A percentile compares a stretch with the other conserved stretches of the same genome.
phyloP scores from a whole-genome alignment of 2,113 vertebrate genomes.

The Saguinus midas region DNA sequence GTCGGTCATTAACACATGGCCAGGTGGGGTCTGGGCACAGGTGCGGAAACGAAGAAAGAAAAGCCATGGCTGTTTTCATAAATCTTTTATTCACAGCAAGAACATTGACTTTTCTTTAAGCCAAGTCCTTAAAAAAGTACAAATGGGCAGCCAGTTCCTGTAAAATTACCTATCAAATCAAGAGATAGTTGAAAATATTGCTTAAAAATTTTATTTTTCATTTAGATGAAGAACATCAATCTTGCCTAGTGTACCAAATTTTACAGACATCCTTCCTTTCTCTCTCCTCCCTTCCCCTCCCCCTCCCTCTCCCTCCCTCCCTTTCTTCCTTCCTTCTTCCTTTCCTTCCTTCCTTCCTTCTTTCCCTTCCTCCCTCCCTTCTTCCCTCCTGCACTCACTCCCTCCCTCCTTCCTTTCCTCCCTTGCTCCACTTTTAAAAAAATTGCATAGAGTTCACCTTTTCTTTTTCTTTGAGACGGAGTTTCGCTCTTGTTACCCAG shows the following conservation, averaged over 20 bases:
- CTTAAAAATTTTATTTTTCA: neutral
- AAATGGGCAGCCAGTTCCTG: constrained; percentile 53
- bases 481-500: no score
- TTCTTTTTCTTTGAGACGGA: neutral
- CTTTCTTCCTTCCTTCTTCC: rapidly evolving
- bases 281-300: neutral
- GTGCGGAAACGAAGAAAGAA: neutral
- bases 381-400: rapidly evolving
- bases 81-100: constrained; percentile 64
- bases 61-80: constrained; percentile 22
- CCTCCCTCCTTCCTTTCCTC: neutral
- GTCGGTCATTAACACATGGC: neutral
- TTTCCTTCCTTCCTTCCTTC: neutral
- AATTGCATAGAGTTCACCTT: neutral
- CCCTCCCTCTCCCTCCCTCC: neutral
- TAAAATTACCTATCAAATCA: constrained; percentile 56
- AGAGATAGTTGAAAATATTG: constrained; percentile 35
- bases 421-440: neutral
- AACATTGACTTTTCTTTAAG: constrained; percentile 50
- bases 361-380: no score
- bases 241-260: neutral
- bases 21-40: neutral
- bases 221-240: neutral
- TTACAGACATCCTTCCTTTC: neutral
- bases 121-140: constrained; percentile 41